Conservation (phyloP, 1,140 invertebrate species). For the Hesperophylax magnus region DNA sequence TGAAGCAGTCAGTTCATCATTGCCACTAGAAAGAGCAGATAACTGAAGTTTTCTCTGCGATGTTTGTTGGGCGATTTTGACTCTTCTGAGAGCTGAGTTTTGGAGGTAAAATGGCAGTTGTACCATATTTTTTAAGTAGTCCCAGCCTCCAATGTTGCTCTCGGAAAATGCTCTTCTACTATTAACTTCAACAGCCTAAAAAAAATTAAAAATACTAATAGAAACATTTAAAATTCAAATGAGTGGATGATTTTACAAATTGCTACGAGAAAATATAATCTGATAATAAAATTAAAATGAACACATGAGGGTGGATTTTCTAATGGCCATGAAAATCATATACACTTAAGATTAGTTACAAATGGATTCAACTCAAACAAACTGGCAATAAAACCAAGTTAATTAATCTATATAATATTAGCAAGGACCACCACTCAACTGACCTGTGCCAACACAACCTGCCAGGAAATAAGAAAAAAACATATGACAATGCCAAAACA, state of each 20-base stretch:
- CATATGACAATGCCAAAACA: slow-evolving; percentile 33
- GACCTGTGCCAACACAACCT: slow-evolving; percentile 37
- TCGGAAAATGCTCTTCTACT: slow-evolving; percentile 88
- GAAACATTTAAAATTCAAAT: slow-evolving; percentile 1
- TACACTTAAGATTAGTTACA: not conserved
- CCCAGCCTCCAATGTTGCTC: slow-evolving; percentile 92
- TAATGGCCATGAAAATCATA: too few relatives aligned
- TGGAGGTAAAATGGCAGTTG: slow-evolving; percentile 98
- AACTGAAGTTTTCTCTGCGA: slow-evolving; percentile 74
- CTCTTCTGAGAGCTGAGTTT: slow-evolving; percentile 92
- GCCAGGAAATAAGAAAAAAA: slow-evolving; percentile 20
- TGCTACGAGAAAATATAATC: not conserved
- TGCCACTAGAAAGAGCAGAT: slow-evolving; percentile 65
- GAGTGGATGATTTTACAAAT: slow-evolving; percentile 6
- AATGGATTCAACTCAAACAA: not conserved
- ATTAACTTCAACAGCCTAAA: slow-evolving; percentile 92
- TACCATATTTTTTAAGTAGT: slow-evolving; percentile 96
- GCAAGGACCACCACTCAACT: slow-evolving; percentile 11
- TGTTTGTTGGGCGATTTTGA: slow-evolving; percentile 88
- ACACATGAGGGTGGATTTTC: not conserved
- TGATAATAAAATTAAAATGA: not conserved
- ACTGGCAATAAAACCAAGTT: not conserved
- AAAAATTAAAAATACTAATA: slow-evolving; percentile 42
- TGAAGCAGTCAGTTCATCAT: slow-evolving; percentile 66
- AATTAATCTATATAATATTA: slow-evolving; percentile 11